Evolutionary conservation across 2,888 invertebrate species (phyloP), one percentile per base, ranked within the genome.

Genomic region (Chrysolina americana): DNA sequence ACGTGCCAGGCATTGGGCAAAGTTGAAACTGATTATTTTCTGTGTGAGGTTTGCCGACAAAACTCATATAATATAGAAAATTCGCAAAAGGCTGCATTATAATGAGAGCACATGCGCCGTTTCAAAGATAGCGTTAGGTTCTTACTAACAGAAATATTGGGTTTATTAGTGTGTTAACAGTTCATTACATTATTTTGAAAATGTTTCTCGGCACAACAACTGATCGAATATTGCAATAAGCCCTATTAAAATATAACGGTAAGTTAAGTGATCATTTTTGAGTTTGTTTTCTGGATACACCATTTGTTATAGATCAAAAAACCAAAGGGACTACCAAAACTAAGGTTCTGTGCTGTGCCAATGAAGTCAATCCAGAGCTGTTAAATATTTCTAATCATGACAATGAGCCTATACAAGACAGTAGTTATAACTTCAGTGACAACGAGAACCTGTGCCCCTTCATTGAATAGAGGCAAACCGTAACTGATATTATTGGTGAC

Each of bases 101-200:
- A 44, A 44, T 44, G 11, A 13, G 44, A 44, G 44, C 11, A 44
- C 44, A 44, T 44, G 44, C 44, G 44, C 44, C 44, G 10, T 44
- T 44, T 44, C 11, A 44, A 44, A 44, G 44, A 44, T 44, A 44
- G 11, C 11, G 44, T 44, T 44, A 44, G 44, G 44, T 44, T 44
- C 10, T 10, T 44, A 44, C 10, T 44, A 44, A 11, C 44, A 44
- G 11, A 44, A 44, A 44, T 44, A 44, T 44, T 44, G 44, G 10
- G 44, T 44, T 44, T 44, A 44, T 9, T 44, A 44, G 44, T 44
- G 44, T 44, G 44, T 44, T 44, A 44, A 44, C 44, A 47, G 47
- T 47, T 47, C 47, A 47, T 47, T 47, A 47, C 47, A 47, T 47
- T 47, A 47, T 47, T 47, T 47, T 47, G 47, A 47, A 13, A 47